phyloP scores from a whole-genome alignment of 2,888 invertebrate genomes.

The Synanthedon formicaeformis region DNA sequence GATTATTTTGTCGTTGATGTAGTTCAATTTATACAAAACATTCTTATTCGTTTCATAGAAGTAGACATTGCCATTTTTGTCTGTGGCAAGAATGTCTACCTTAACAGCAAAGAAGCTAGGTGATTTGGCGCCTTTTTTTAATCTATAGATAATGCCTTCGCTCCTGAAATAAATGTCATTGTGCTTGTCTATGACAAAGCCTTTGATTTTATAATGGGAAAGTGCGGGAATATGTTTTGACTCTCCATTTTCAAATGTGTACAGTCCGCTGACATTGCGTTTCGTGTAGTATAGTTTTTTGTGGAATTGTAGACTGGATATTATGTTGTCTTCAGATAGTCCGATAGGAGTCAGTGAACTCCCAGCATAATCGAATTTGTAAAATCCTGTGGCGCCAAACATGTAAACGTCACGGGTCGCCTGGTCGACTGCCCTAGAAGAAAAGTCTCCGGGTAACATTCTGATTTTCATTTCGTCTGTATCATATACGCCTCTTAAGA shows the following conservation, averaged over 20 bases:
- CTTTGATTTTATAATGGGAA: too few species aligned
- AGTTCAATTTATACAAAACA: constrained; percentile 35
- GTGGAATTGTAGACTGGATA: constrained; percentile 31
- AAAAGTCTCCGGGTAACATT: constrained; percentile 27
- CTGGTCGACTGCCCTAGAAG: constrained; percentile 39
- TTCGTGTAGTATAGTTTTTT: too few species aligned
- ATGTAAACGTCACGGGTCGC: constrained; percentile 32
- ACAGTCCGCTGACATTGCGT: too few species aligned
- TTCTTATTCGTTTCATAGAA: too few species aligned
- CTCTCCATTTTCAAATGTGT: too few species aligned
- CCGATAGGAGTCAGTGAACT: constrained; percentile 24
- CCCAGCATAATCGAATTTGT: constrained; percentile 24
- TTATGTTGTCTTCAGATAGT: constrained; percentile 32
- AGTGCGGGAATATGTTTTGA: too few species aligned
- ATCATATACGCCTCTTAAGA: constrained; percentile 34
- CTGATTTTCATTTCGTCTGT: constrained; percentile 29
- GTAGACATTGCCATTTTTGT: constrained; percentile 30
- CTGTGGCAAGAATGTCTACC: constrained; percentile 33
- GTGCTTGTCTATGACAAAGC: too few species aligned
- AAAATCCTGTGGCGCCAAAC: constrained; percentile 36
- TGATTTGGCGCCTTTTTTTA: too few species aligned
- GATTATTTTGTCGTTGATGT: constrained; percentile 17
- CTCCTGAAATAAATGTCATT: too few species aligned
- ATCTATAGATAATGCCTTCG: too few species aligned
- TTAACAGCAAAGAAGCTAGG: constrained; percentile 15